These are phyloP conservation scores for Nomada fabriciana DNA, from an alignment of 2,888 invertebrate species.

Conservation along the genomic window DNA sequence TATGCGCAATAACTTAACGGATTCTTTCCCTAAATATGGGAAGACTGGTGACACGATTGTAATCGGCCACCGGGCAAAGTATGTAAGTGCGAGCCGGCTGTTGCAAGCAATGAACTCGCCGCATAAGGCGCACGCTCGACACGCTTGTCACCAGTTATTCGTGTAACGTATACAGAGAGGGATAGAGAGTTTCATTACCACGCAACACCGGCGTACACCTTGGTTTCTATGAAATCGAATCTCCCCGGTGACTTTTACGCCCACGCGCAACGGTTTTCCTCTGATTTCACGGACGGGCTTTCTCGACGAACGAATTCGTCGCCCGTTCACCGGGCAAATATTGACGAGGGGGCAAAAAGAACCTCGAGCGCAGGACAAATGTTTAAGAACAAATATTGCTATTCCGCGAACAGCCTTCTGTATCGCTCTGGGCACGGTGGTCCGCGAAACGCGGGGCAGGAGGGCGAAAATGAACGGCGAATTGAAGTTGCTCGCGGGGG, in stretches of 20 bases:
- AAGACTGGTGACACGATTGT: constrained; percentile 69
- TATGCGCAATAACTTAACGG: constrained; percentile 65
- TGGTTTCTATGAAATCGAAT: background rate
- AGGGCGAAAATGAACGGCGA: background rate
- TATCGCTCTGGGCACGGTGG: background rate
- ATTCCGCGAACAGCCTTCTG: background rate
- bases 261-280: background rate
- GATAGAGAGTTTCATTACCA: constrained; percentile 37
- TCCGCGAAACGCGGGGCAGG: background rate
- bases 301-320: background rate
- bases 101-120: constrained; percentile 82
- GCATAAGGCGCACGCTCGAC: constrained; percentile 68
- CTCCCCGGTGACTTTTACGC: background rate
- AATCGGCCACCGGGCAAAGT: constrained; percentile 61
- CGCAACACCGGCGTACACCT: background rate
- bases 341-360: background rate
- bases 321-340: too few relatives aligned
- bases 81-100: constrained; percentile 67
- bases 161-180: constrained; percentile 30
- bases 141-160: constrained; percentile 55
- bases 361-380: background rate
- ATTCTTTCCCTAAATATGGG: constrained; percentile 71
- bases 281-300: background rate
- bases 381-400: background rate
- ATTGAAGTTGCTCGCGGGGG: constrained; percentile 15